Evolutionary conservation across 2,797 vertebrate genomes (phyloP).

Genomic region (Xiphorhynchus erythropygius): DNA sequence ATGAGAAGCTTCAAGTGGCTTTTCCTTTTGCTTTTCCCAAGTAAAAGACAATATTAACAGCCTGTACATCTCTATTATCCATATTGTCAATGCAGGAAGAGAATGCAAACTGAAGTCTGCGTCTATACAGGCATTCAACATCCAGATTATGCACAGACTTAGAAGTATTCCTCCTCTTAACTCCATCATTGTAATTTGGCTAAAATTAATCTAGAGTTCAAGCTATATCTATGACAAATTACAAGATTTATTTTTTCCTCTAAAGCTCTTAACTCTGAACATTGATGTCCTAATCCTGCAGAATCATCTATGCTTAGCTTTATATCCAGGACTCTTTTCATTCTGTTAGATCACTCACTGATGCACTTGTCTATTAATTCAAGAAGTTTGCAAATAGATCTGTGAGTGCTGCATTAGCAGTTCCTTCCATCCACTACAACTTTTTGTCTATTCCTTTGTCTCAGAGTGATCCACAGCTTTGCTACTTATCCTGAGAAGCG

Average conservation of each 20-base stretch:
- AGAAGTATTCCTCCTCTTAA: not conserved
- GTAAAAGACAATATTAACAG: not conserved
- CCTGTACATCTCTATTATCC: not conserved
- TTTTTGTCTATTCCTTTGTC: not conserved
- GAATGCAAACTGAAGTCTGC: not conserved
- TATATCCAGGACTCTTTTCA: not conserved
- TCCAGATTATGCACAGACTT: not conserved
- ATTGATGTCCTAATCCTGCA: not conserved
- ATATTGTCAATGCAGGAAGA: not conserved
- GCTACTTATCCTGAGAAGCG: not conserved
- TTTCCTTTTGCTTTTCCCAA: not conserved
- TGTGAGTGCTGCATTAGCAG: not conserved
- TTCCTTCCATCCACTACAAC: not conserved
- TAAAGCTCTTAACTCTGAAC: not conserved
- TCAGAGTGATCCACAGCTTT: not conserved
- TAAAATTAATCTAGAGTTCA: not conserved
- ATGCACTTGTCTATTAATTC: not conserved
- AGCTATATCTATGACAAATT: not conserved
- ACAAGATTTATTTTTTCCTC: not conserved
- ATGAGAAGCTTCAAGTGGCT: not conserved
- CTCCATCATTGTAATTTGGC: not conserved
- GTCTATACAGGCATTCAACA: not conserved
- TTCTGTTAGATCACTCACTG: not conserved
- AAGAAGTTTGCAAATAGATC: not conserved
- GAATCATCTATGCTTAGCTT: constrained; percentile 10